Percentiles rank a stretch among this genome's conserved stretches.
Evolutionary conservation across 2,113 vertebrate genomes (phyloP).

Genomic region (Mesembrinibis cayennensis): DNA sequence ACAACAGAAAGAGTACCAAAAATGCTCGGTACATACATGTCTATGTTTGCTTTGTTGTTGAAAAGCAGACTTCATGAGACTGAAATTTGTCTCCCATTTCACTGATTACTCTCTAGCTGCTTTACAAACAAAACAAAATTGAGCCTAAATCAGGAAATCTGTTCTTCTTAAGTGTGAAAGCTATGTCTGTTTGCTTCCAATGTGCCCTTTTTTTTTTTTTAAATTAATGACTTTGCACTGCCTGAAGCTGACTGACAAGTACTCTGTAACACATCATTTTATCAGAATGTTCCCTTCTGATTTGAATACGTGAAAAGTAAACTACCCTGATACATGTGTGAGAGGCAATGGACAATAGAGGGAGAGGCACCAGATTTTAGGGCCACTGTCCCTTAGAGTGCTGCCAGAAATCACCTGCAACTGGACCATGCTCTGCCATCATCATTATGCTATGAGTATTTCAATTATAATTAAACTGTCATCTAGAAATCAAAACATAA

Average conservation of each 20-base stretch:
- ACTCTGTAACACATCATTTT: not conserved
- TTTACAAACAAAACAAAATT: not conserved
- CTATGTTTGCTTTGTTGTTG: not conserved
- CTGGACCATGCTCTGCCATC: not conserved
- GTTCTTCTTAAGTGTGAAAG: not conserved
- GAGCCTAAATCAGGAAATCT: not conserved
- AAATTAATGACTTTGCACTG: not conserved
- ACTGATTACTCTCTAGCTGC: not conserved
- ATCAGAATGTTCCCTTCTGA: not conserved
- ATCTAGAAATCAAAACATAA: not conserved
- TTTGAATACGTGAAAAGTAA: not conserved
- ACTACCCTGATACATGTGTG: not conserved
- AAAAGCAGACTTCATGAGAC: not conserved
- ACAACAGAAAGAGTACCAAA: not conserved
- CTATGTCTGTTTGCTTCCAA: not conserved
- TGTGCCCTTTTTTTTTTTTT: not conserved
- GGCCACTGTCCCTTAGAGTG: not conserved
- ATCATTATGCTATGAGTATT: not conserved
- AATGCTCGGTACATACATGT: not conserved
- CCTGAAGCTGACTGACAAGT: not conserved
- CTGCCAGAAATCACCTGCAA: not conserved
- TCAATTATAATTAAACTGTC: slow-evolving; percentile 3
- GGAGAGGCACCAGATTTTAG: not conserved
- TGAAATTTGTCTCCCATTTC: not conserved
- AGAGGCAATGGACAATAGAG: not conserved